A percentile compares a stretch with the other conserved stretches of the same genome.
Evolutionary conservation across 1,140 invertebrate genomes (phyloP).

Genomic region (Drosophila simulans): DNA sequence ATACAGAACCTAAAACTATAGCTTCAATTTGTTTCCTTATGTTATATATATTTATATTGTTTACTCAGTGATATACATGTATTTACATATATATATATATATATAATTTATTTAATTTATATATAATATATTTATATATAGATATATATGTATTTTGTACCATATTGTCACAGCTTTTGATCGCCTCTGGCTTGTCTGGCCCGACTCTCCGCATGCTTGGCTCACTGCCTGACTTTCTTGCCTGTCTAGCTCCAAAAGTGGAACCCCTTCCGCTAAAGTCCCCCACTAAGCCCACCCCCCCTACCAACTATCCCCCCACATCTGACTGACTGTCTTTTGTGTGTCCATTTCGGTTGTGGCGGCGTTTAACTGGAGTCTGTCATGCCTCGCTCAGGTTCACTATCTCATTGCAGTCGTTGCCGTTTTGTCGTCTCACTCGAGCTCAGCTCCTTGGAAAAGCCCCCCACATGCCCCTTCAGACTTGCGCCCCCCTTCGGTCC

Average conservation of each 20-base stretch:
- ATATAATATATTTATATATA: too few relatives aligned
- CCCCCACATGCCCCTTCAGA: background rate
- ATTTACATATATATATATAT: too few relatives aligned
- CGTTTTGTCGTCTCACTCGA: conserved; percentile 26
- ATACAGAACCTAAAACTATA: too few relatives aligned
- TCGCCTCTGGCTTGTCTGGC: conserved; percentile 39
- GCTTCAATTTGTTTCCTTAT: too few relatives aligned
- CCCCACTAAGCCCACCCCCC: too few relatives aligned
- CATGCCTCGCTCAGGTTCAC: conserved; percentile 55
- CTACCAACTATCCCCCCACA: background rate
- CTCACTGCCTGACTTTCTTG: conserved; percentile 44
- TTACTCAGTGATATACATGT: background rate
- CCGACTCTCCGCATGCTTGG: conserved; percentile 70
- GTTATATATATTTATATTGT: too few relatives aligned
- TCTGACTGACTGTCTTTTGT: conserved; percentile 26
- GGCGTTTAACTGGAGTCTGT: conserved; percentile 57
- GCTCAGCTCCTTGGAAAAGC: conserved; percentile 6
- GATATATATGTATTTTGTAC: background rate
- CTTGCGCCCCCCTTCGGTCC: conserved; percentile 28
- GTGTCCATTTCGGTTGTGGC: conserved; percentile 45
- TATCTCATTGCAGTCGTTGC: conserved; percentile 57
- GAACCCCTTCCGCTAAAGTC: too few relatives aligned
- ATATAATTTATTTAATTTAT: too few relatives aligned
- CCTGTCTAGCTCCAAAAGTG: background rate
- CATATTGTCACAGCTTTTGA: background rate